These are phyloP conservation scores for Pangasius djambal DNA, from an alignment of 2,797 vertebrate species.

Conservation along the genomic window DNA sequence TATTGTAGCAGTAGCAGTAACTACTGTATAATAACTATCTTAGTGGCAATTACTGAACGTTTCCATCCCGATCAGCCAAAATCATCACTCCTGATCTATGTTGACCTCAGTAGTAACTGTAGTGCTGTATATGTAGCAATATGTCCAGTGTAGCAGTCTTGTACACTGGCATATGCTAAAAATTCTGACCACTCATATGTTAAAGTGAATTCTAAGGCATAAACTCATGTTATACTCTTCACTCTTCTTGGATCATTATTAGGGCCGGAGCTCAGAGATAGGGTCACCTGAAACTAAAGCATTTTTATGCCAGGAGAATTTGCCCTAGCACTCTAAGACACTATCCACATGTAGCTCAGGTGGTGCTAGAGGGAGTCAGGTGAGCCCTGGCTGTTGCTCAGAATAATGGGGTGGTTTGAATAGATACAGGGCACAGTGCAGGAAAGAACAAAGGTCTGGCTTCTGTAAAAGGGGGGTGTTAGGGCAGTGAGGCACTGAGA, in stretches of 20 bases:
- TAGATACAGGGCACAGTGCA: constrained; percentile 7
- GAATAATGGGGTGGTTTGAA: background rate
- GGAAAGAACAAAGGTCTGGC: constrained; percentile 17
- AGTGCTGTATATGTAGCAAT: background rate
- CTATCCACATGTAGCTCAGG: background rate
- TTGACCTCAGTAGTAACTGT: background rate
- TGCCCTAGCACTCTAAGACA: background rate
- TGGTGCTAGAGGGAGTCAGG: constrained; percentile 6
- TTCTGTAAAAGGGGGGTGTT: constrained; percentile 4
- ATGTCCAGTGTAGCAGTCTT: background rate
- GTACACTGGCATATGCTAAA: background rate
- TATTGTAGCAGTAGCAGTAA: background rate
- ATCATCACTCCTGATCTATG: background rate
- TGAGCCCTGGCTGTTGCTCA: background rate
- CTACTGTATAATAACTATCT: background rate
- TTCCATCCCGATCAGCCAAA: background rate
- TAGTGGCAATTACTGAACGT: background rate
- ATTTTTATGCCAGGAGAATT: background rate
- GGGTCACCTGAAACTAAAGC: background rate
- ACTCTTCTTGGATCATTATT: background rate
- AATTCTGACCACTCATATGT: background rate
- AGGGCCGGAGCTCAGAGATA: background rate
- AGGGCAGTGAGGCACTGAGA: constrained; percentile 10
- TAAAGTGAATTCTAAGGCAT: background rate
- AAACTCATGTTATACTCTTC: background rate